A percentile compares a stretch with the other conserved stretches of the same genome.
These are phyloP conservation scores for Nannoperca australis DNA, from an alignment of 2,797 vertebrate genomes.

Conservation along the genomic window DNA sequence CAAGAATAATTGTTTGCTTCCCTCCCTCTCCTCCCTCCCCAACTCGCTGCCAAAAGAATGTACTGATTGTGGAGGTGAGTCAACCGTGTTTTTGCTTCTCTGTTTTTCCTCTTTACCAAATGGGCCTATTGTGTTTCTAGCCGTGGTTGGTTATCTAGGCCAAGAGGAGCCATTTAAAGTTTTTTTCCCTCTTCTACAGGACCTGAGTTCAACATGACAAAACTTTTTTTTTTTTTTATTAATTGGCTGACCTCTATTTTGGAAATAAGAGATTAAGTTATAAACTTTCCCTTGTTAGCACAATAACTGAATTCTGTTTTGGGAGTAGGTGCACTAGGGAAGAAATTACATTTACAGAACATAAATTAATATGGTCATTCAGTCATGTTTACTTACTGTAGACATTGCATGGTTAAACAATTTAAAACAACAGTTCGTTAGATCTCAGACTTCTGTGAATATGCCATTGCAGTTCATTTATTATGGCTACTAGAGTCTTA, in stretches of 20 bases:
- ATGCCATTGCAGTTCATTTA: no score
- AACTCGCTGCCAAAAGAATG: conserved; percentile 78
- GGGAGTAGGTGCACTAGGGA: neutral
- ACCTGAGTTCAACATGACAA: conserved; percentile 38
- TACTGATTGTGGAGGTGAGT: conserved; percentile 89
- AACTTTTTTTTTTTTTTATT: conserved; percentile 33
- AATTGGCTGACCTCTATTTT: conserved; percentile 67
- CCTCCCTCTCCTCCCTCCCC: conserved; percentile 45
- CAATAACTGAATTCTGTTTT: conserved; percentile 11
- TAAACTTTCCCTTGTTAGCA: conserved; percentile 29
- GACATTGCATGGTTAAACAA: conserved; percentile 13
- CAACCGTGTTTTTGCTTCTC: conserved; percentile 45
- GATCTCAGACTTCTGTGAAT: neutral
- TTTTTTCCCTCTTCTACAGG: conserved; percentile 2
- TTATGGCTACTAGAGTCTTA: neutral
- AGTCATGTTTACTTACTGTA: conserved; percentile 14
- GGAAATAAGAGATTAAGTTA: conserved; percentile 27
- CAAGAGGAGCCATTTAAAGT: conserved; percentile 53
- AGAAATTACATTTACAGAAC: conserved; percentile 31
- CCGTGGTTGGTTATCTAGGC: conserved; percentile 46
- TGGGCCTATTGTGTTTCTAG: conserved; percentile 37
- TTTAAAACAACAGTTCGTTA: conserved; percentile 38
- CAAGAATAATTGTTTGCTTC: conserved; percentile 52
- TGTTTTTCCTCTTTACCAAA: conserved; percentile 43
- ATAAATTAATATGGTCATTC: conserved; percentile 14